Conservation (phyloP, 2,888 invertebrate genomes). For the Dryocosmus kuriphilus region DNA sequence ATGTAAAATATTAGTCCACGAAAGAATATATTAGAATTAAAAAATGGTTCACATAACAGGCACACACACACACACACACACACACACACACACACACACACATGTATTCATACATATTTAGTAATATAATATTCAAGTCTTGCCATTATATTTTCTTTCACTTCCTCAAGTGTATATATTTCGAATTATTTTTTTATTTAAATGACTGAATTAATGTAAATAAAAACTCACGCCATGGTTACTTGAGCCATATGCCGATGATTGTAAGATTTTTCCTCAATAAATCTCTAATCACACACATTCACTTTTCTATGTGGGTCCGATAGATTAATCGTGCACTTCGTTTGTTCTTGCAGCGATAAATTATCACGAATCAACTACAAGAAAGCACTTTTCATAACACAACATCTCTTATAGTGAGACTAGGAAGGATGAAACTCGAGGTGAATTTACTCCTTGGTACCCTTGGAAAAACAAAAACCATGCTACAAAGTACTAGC, state of each 20-base stretch:
- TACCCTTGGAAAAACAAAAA: neutral
- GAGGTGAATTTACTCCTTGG: constrained; percentile 25
- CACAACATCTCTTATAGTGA: constrained; percentile 3
- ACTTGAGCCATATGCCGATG: neutral
- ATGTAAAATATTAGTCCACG: too few species aligned
- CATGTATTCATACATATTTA: too few species aligned
- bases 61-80: too few species aligned
- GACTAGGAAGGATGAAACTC: constrained; percentile 10
- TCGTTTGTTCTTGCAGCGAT: neutral
- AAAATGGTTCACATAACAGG: too few species aligned
- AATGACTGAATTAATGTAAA: too few species aligned
- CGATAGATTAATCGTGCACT: constrained; percentile 5
- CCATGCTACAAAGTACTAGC: constrained; percentile 44
- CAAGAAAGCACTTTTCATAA: constrained; percentile 2
- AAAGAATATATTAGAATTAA: too few species aligned
- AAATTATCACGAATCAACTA: constrained; percentile 1
- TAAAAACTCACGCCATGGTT: neutral
- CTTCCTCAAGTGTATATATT: too few species aligned
- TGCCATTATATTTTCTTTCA: too few species aligned
- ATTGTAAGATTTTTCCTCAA: neutral
- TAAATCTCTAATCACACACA: neutral
- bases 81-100: too few species aligned
- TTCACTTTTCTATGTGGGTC: neutral
- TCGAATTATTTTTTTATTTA: too few species aligned
- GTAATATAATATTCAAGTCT: too few species aligned